Base-by-base conservation (phyloP, 2,888 invertebrate genomes). In the Celastrina argiolus region DNA sequence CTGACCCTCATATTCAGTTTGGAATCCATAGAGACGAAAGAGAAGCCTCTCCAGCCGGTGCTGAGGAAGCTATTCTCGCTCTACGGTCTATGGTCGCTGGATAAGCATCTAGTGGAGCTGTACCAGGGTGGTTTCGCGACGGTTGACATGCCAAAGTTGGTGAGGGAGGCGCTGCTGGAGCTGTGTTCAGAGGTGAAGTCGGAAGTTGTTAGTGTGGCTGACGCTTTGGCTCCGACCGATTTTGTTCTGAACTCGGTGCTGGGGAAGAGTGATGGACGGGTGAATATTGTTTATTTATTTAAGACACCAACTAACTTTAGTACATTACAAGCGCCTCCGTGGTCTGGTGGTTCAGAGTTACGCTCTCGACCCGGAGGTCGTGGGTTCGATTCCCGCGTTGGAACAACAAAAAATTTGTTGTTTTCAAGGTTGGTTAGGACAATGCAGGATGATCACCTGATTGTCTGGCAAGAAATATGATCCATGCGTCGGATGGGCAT, bases 171-270 rank as follows among this genome's bases (percentile, higher is more conserved):
- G 1, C 92, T 97, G 22, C 79, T 97, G 71, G 88, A 92, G 63
- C 83, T 95, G 70, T 97, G 97, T 79, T 81, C 79, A 0, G 91
- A 92, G 16, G 76, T 97, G n/a, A 96, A 96, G 83, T 91, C 93
- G 10, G 95, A 97, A 45, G 92, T 95, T 0, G 94, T 98, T 0
- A 87, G 94, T 1, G 92, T 98, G 2, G 96, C 95, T 2, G 98
- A 98, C 81, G 95, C 95, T 34, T 91, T 98, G 31, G 96, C 98
- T 2, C 97, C 97, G 0, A 96, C 98, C 0, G 98, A 98, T 87
- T 97, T 96, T 81, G 94, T 97, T 41, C 89, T 98, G 14, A 96
- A 97, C 84, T 98, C 98, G 0, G 95, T 96, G 41, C 92, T 98
- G 18, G 98, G 96, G 65, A 93, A 92, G 77, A 94, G 97, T 34